Base-by-base conservation (phyloP, 2,888 invertebrate genomes). In the Capitulum mitella region DNA sequence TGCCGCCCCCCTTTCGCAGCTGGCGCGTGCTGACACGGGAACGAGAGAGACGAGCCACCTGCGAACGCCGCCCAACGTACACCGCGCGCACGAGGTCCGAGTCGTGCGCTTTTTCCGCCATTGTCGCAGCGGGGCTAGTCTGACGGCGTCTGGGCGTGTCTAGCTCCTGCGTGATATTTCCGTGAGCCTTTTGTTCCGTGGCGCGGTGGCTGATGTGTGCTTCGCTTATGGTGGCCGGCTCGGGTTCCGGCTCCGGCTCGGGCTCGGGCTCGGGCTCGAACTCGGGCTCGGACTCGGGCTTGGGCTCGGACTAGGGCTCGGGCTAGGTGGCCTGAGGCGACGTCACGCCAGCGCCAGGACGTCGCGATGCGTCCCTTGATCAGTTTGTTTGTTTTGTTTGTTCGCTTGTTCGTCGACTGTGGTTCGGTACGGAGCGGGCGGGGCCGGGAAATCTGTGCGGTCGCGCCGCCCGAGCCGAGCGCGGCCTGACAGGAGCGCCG, bases 311-410 rank as follows among this genome's bases (percentile, higher is more conserved):
- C n/a, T n/a, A n/a, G n/a, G n/a, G n/a, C n/a, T n/a, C n/a, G n/a
- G n/a, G n/a, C n/a, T n/a, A n/a, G n/a, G n/a, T n/a, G n/a, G n/a
- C n/a, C n/a, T n/a, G n/a, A n/a, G n/a, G 19, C 29, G 58, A 58
- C 58, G 58, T 58, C 58, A 58, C 58, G 58, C 29, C 10, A 29
- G 29, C 58, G 58, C 12, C 58, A 29, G n/a, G 58, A n/a, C n/a
- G n/a, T n/a, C n/a, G n/a, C n/a, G n/a, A n/a, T n/a, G n/a, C n/a
- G 19, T 37, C 16, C 40, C 26, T 70, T 70, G 37, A 70, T 64
- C 6, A 64, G 34, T 64, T 64, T 19, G 64, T 26, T 70, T 70
- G 70, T 70, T 70, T 70, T 40, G 40, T 70, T 70, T 37, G 70
- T 40, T 40, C 70, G 40, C 70, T 37, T 37, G 70, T 70, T 3